A percentile compares a stretch with the other conserved stretches of the same genome.
These are phyloP conservation scores for Garrulus glandarius DNA, from an alignment of 2,797 vertebrate genomes.

Conservation along the genomic window DNA sequence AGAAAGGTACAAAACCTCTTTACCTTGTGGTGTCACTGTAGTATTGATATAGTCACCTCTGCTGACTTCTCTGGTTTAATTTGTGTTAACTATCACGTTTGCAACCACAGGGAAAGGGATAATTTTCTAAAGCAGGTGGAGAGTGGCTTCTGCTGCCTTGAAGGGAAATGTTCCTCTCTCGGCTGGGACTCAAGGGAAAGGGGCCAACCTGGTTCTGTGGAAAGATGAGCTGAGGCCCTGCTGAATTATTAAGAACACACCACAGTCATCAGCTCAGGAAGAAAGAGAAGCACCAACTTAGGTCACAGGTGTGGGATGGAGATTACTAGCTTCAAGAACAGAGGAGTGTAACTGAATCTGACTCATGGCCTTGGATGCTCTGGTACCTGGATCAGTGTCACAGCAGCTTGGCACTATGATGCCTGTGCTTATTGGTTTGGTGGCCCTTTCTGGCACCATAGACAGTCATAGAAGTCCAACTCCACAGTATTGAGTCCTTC, in stretches of 20 bases:
- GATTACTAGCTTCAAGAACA: not conserved
- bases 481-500: not conserved
- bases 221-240: conserved; percentile 9
- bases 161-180: not conserved
- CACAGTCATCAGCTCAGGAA: not conserved
- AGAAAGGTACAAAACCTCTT: not conserved
- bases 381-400: not conserved
- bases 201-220: not conserved
- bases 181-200: not conserved
- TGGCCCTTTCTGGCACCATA: not conserved
- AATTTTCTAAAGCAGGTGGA: not conserved
- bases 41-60: not conserved
- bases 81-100: not conserved
- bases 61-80: not conserved
- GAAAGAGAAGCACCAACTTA: not conserved
- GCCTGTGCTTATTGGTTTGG: not conserved
- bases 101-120: conserved; percentile 14
- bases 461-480: not conserved
- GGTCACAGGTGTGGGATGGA: conserved; percentile 27
- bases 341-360: not conserved
- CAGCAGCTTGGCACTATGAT: not conserved
- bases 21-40: not conserved
- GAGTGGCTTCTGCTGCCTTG: not conserved
- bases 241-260: conserved; percentile 51
- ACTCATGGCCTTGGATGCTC: not conserved